Evolutionary conservation across 2,888 invertebrate species (phyloP).

Genomic region (Eilema griseolum): DNA sequence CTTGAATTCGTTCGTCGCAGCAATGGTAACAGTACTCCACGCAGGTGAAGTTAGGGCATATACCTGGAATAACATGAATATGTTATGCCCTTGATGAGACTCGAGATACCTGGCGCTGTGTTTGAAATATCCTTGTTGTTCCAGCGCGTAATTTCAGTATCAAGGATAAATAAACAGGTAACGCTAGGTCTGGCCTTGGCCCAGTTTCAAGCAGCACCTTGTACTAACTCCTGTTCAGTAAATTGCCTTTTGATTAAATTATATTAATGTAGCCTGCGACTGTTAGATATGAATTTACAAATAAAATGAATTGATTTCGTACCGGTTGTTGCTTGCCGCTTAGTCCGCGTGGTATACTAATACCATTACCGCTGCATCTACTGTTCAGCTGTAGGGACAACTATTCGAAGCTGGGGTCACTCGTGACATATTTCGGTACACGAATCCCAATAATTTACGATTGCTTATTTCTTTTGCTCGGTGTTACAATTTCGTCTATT

Average conservation of each 20-base stretch:
- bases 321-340: too few relatives aligned
- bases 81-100: too few relatives aligned
- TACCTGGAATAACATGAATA: not conserved
- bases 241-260: not conserved
- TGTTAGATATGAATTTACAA: not conserved
- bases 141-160: constrained; percentile 23
- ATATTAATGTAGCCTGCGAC: not conserved
- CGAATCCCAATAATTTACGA: not conserved
- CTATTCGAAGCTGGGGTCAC: too few relatives aligned
- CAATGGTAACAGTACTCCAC: not conserved
- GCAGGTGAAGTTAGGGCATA: not conserved
- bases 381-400: too few relatives aligned
- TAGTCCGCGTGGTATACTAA: too few relatives aligned
- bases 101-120: not conserved
- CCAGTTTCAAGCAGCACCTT: constrained; percentile 25
- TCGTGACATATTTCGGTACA: not conserved
- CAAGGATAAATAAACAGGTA: constrained; percentile 50
- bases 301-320: not conserved
- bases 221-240: not conserved
- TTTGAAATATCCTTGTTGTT: constrained; percentile 15
- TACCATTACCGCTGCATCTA: too few relatives aligned
- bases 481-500: not conserved
- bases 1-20: not conserved
- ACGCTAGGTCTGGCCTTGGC: constrained; percentile 48
- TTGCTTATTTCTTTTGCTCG: not conserved